Conservation (phyloP, 1,140 invertebrate species). For the Drosophila ironensis region DNA sequence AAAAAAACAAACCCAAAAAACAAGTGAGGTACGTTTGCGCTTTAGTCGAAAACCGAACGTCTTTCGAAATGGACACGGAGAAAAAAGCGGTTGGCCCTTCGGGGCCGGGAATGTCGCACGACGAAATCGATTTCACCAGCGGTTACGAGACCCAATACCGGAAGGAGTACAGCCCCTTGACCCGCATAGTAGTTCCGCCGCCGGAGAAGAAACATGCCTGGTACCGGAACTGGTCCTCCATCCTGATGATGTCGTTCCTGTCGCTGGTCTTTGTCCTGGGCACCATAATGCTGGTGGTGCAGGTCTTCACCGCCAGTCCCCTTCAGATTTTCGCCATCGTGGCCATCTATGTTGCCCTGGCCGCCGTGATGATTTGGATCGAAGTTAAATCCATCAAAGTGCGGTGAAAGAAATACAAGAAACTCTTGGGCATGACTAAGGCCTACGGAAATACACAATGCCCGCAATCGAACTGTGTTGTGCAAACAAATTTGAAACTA, state of each 20-base stretch:
- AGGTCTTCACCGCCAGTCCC: constrained; percentile 57
- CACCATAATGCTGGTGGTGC: constrained; percentile 47
- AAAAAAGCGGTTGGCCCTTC: constrained; percentile 30
- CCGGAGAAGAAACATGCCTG: constrained; percentile 60
- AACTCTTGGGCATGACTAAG: constrained; percentile 27
- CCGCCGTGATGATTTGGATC: constrained; percentile 55
- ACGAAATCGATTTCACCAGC: constrained; percentile 75
- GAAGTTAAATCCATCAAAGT: constrained; percentile 69
- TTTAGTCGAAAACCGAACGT: constrained; percentile 52
- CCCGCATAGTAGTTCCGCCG: constrained; percentile 46
- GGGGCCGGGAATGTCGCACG: constrained; percentile 23
- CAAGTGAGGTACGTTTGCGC: no score
- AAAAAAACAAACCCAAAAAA: constrained; percentile 12
- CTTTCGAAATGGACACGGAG: constrained; percentile 65
- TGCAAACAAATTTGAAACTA: constrained; percentile 48
- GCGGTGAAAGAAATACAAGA: constrained; percentile 34
- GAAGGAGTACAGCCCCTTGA: constrained; percentile 67
- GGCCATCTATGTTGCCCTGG: constrained; percentile 50
- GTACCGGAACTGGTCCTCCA: constrained; percentile 60
- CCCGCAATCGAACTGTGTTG: constrained; percentile 35
- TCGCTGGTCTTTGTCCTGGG: constrained; percentile 52
- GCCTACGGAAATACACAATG: no score
- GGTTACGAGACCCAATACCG: constrained; percentile 73
- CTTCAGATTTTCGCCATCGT: constrained; percentile 55
- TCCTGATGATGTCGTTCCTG: constrained; percentile 56